phyloP scores from a whole-genome alignment of 35 echinoderm and acorn worm genomes.

The Amphiura filiformis region DNA sequence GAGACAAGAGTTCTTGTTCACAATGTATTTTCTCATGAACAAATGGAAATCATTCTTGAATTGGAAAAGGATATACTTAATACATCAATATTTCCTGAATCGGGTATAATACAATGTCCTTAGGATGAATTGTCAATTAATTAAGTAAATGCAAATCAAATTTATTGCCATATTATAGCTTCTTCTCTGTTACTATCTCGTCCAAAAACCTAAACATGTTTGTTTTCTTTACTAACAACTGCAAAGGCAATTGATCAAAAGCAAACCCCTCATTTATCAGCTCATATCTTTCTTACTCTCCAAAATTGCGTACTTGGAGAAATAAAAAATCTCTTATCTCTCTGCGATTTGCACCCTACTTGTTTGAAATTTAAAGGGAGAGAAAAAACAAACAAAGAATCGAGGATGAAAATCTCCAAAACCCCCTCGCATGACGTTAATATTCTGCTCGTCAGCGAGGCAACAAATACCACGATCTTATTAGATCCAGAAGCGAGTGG shows the following conservation, averaged over 20 bases:
- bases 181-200: no score
- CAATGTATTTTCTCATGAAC: neutral
- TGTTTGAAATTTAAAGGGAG: neutral
- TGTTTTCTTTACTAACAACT: no score
- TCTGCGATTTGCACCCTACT: neutral
- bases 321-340: no score
- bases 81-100: neutral
- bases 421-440: neutral
- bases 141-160: no score
- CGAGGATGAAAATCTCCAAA: neutral
- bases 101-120: neutral
- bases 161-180: no score
- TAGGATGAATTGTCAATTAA: no score
- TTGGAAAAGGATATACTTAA: neutral
- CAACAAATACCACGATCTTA: constrained; percentile 8
- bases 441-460: constrained; percentile 2
- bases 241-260: no score
- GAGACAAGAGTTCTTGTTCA: neutral
- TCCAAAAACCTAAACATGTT: no score
- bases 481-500: constrained; percentile 3
- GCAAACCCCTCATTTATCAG: no score
- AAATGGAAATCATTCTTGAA: neutral
- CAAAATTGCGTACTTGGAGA: no score
- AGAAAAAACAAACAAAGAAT: neutral
- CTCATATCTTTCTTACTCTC: no score